Conservation (phyloP, 2,888 invertebrate species). For the Athrips mouffetella region DNA sequence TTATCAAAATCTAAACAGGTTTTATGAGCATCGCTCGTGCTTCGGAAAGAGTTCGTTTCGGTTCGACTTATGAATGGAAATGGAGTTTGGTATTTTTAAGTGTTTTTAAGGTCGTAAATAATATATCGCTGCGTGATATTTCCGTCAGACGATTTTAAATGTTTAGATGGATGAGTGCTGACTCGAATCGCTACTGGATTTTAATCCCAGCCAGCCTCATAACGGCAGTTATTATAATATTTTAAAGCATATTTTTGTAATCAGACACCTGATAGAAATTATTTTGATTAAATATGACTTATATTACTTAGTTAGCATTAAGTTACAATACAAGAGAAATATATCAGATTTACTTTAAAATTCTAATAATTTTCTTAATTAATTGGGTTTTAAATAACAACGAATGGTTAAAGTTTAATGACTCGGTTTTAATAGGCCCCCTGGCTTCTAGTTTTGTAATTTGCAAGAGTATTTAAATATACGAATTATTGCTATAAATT, state of each 20-base stretch:
- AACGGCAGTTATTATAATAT: conserved; percentile 41
- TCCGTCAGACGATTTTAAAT: conserved; percentile 69
- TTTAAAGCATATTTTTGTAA: conserved; percentile 25
- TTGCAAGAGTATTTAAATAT: conserved; percentile 5
- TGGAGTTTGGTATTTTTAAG: conserved; percentile 75
- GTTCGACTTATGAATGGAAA: conserved; percentile 74
- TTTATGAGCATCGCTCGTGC: conserved; percentile 69
- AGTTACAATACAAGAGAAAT: background rate
- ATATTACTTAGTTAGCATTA: conserved; percentile 22
- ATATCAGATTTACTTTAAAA: background rate
- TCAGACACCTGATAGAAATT: conserved; percentile 21
- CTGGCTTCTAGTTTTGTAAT: background rate
- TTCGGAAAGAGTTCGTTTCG: conserved; percentile 58
- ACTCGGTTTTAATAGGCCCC: conserved; percentile 6
- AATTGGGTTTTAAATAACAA: conserved; percentile 10
- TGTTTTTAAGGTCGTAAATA: conserved; percentile 75
- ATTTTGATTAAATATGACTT: conserved; percentile 23
- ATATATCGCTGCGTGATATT: conserved; percentile 75
- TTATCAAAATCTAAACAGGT: conserved; percentile 78
- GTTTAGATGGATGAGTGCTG: conserved; percentile 58
- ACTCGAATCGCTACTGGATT: conserved; percentile 67
- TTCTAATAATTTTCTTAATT: conserved; percentile 7
- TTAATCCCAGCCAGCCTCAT: conserved; percentile 52
- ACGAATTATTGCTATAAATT: conserved; percentile 8
- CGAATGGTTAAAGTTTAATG: background rate